Conservation (phyloP, 2,888 invertebrate genomes). For the Minunthozetes semirufus region DNA sequence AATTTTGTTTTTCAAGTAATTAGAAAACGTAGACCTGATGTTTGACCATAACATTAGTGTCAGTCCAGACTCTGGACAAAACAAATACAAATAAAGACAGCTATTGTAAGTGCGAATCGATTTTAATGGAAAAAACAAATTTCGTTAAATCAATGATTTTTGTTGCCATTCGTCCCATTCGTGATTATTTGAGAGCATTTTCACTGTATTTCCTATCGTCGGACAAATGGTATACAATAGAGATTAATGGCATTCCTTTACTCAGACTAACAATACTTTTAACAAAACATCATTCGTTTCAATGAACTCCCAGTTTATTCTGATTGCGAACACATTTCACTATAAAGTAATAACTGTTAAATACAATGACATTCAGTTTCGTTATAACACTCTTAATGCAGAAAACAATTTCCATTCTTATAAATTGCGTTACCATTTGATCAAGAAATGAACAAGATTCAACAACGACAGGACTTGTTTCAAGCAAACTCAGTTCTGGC, state of each 20-base stretch:
- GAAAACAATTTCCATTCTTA: background rate
- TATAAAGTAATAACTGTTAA: conserved; percentile 8
- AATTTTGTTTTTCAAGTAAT: background rate
- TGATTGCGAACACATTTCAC: background rate
- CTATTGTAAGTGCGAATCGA: background rate
- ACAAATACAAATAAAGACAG: too few species aligned
- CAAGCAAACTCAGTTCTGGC: background rate
- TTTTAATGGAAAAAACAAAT: background rate
- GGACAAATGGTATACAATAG: conserved; percentile 3
- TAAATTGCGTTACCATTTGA: background rate
- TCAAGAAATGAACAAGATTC: background rate
- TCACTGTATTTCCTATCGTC: background rate
- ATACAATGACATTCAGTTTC: background rate
- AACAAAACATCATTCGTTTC: conserved; percentile 12
- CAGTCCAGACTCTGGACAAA: too few species aligned
- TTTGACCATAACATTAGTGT: too few species aligned
- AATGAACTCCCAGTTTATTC: background rate
- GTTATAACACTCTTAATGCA: background rate
- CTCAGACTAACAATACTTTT: background rate
- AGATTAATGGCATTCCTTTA: background rate
- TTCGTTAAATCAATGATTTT: background rate
- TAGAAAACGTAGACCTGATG: too few species aligned
- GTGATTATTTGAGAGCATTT: conserved; percentile 12
- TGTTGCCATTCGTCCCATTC: background rate
- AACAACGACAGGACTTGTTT: background rate